Percentiles rank a stretch among this genome's conserved stretches.
Evolutionary conservation across 2,797 vertebrate species (phyloP).

Genomic region (Holocentrus rufus): DNA sequence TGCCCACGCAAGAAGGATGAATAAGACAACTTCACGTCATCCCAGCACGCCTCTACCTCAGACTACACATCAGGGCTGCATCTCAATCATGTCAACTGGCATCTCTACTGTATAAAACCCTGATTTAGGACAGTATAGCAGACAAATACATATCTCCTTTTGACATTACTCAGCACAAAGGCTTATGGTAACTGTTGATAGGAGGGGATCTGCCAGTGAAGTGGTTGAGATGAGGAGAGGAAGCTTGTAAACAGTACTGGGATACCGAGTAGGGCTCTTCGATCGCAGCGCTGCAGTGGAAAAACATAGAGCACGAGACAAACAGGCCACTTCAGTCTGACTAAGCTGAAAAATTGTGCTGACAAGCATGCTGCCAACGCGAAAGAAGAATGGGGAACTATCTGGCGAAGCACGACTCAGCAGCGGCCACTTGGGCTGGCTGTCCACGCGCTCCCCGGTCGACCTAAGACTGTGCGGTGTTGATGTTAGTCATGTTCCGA

Average conservation of each 20-base stretch:
- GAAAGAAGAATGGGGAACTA: slow-evolving; percentile 59
- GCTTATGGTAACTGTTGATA: too few species aligned
- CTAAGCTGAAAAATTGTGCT: slow-evolving; percentile 71
- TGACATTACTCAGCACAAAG: neutral
- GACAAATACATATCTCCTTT: slow-evolving; percentile 4
- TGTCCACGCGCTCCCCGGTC: slow-evolving; percentile 20
- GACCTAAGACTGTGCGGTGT: slow-evolving; percentile 17
- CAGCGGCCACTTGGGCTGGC: neutral
- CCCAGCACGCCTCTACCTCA: slow-evolving; percentile 12
- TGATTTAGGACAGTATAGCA: slow-evolving; percentile 30
- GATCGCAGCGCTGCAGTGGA: slow-evolving; percentile 10
- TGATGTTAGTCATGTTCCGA: neutral
- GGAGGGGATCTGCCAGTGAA: neutral
- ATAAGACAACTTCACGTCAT: slow-evolving; percentile 19
- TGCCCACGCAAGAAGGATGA: slow-evolving; percentile 42
- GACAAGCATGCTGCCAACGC: slow-evolving; percentile 50
- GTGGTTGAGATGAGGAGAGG: slow-evolving; percentile 14
- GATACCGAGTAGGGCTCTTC: neutral
- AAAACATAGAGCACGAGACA: slow-evolving; percentile 18
- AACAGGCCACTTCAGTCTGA: slow-evolving; percentile 46
- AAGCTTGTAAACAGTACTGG: neutral
- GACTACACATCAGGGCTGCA: slow-evolving; percentile 14
- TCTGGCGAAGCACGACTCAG: slow-evolving; percentile 31
- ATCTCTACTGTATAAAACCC: slow-evolving; percentile 22
- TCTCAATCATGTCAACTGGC: slow-evolving; percentile 18